phyloP scores from a whole-genome alignment of 2,113 vertebrate species.

The Agapornis roseicollis region DNA sequence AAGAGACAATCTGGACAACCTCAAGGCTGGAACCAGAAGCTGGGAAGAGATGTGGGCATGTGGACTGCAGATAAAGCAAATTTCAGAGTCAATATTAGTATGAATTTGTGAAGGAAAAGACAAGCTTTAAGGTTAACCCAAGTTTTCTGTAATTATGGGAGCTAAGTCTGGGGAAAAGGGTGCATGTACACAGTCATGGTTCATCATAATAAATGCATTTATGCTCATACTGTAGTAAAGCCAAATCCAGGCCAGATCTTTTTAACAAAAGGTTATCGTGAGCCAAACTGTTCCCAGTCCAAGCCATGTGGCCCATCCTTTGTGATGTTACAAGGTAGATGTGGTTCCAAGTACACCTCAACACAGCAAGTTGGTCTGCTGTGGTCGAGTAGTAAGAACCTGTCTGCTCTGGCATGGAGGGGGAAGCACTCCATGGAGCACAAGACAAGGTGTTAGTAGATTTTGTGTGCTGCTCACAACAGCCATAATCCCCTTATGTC shows the following conservation, averaged over 20 bases:
- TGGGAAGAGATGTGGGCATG: neutral
- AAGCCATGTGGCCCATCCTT: neutral
- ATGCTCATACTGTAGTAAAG: neutral
- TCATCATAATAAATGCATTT: neutral
- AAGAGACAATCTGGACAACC: conserved; percentile 25
- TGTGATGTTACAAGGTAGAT: neutral
- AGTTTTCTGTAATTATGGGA: neutral
- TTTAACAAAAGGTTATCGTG: neutral
- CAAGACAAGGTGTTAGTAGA: fast-evolving
- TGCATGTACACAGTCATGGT: neutral
- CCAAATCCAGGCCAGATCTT: neutral
- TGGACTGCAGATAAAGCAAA: neutral
- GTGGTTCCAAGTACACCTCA: neutral
- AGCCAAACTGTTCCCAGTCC: neutral
- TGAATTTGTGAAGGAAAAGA: neutral
- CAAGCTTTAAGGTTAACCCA: neutral
- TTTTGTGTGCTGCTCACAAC: neutral
- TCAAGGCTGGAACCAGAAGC: neutral
- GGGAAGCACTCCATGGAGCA: no score
- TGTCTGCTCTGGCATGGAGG: neutral
- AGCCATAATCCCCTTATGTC: neutral
- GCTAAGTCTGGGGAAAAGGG: neutral
- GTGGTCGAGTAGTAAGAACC: neutral
- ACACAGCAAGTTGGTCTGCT: neutral
- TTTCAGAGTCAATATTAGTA: neutral